Percentiles rank a stretch among this genome's conserved stretches.
Evolutionary conservation across 2,113 vertebrate species (phyloP).

Genomic region (Calyptommatus sinebrachiatus): DNA sequence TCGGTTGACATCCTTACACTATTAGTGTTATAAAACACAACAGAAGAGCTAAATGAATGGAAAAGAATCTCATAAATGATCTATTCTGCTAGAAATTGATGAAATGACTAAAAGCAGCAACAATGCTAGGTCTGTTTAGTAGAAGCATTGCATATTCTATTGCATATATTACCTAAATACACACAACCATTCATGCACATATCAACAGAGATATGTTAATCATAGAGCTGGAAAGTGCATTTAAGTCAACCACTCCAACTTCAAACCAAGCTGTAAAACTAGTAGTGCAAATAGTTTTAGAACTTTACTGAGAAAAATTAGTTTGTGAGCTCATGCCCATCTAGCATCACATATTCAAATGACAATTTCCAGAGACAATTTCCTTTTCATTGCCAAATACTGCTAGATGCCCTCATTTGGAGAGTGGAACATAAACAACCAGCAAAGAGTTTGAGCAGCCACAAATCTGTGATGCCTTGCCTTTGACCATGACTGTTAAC

Average conservation of each 20-base stretch:
- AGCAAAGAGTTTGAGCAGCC: neutral
- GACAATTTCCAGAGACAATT: slow-evolving; percentile 24
- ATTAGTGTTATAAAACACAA: no score
- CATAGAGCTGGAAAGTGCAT: no score
- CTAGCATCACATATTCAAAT: neutral
- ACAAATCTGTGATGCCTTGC: neutral
- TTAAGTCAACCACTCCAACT: no score
- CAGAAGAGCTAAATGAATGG: neutral
- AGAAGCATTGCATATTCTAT: neutral
- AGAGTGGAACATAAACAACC: neutral
- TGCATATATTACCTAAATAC: neutral
- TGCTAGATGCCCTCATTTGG: neutral
- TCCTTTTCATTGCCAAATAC: slow-evolving; percentile 4
- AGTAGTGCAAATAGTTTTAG: neutral
- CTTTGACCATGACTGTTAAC: neutral
- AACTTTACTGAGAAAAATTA: neutral
- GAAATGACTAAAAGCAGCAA: neutral
- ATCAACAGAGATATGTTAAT: no score
- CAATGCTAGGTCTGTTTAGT: neutral
- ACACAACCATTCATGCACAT: no score
- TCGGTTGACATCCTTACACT: neutral
- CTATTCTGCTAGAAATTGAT: neutral
- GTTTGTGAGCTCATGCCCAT: neutral
- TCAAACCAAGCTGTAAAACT: neutral
- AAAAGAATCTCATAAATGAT: neutral